Conservation (phyloP, 1,140 invertebrate genomes). For the Druon quercuslanigerum region DNA sequence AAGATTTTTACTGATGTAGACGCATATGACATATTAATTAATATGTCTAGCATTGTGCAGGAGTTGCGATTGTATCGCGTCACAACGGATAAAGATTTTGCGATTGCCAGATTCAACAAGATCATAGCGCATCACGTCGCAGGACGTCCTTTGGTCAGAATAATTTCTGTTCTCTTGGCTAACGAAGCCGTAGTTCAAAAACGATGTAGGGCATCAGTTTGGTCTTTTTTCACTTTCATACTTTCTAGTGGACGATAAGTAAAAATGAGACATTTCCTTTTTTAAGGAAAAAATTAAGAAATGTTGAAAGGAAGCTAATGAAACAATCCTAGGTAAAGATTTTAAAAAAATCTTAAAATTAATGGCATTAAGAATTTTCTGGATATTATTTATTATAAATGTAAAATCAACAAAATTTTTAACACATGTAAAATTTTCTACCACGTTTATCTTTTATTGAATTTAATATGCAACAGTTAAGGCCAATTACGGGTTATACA, state of each 20-base stretch:
- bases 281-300: no score
- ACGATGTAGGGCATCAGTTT: background rate
- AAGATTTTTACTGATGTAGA: background rate
- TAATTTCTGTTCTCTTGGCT: background rate
- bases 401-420: no score
- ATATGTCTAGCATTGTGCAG: conserved; percentile 57
- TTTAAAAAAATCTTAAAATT: no score
- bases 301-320: no score
- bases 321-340: no score
- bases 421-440: no score
- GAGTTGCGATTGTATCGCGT: conserved; percentile 53
- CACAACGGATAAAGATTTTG: conserved; percentile 17
- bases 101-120: conserved; percentile 53
- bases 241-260: background rate
- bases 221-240: background rate
- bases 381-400: no score
- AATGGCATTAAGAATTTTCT: no score
- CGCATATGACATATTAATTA: conserved; percentile 54
- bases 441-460: no score
- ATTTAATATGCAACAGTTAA: no score
- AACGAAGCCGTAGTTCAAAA: background rate
- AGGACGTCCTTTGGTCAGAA: conserved; percentile 42
- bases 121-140: conserved; percentile 48
- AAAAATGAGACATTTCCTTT: no score
- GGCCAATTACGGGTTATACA: no score